A percentile compares a stretch with the other conserved stretches of the same genome.
phyloP scores from a whole-genome alignment of 1,140 invertebrate genomes.

The Metaphire vulgaris region DNA sequence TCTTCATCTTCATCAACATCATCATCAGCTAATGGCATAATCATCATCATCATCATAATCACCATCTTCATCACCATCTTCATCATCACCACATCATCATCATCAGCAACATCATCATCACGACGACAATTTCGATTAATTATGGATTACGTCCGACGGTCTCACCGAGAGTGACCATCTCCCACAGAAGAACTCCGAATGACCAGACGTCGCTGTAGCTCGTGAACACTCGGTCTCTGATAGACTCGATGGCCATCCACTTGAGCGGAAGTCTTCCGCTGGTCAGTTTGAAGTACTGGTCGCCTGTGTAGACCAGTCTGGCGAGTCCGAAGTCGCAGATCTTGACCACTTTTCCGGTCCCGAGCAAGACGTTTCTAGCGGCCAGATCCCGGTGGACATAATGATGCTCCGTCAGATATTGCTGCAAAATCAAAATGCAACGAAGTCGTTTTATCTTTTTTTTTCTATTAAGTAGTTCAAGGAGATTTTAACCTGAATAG shows the following conservation, averaged over 20 bases:
- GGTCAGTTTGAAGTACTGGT: conserved; percentile 52
- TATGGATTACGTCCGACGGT: too few relatives aligned
- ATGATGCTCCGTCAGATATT: conserved; percentile 86
- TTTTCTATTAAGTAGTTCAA: too few relatives aligned
- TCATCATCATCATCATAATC: too few relatives aligned
- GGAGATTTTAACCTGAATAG: too few relatives aligned
- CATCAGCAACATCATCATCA: too few relatives aligned
- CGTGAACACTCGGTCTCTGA: conserved; percentile 80
- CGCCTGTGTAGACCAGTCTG: conserved; percentile 26
- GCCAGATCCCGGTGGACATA: conserved; percentile 95
- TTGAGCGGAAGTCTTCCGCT: conserved; percentile 65
- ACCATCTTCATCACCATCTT: too few relatives aligned
- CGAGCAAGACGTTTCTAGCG: conserved; percentile 90
- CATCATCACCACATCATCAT: too few relatives aligned
- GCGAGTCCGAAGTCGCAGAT: conserved; percentile 53
- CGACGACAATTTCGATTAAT: too few relatives aligned
- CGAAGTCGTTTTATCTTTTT: too few relatives aligned
- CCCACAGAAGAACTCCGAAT: conserved; percentile 85
- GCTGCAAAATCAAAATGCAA: conserved; percentile 59
- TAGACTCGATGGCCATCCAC: conserved; percentile 88
- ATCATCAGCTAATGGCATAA: too few relatives aligned
- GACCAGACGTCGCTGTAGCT: conserved; percentile 88
- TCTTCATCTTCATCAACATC: too few relatives aligned
- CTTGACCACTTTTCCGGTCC: conserved; percentile 85
- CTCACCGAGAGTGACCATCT: conserved; percentile 84